These are phyloP conservation scores for Ectropis crepuscularia DNA, from an alignment of 2,888 invertebrate genomes.

Conservation along the genomic window DNA sequence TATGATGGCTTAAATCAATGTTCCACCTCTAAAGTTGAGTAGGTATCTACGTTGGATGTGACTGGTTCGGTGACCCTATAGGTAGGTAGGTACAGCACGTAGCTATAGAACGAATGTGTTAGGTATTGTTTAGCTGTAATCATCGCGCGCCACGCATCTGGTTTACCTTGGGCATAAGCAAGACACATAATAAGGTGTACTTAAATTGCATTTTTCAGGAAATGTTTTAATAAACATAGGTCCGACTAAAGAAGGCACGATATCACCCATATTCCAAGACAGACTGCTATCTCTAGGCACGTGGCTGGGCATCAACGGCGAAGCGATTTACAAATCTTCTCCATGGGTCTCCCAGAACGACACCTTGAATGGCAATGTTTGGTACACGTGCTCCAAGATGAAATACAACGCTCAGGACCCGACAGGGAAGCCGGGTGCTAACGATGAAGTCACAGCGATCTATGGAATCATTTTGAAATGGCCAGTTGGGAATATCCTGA, in stretches of 20 bases:
- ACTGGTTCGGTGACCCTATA: too few relatives aligned
- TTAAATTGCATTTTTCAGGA: conserved; percentile 71
- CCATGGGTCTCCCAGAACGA: conserved; percentile 95
- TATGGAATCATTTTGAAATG: conserved; percentile 90
- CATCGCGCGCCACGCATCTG: neutral
- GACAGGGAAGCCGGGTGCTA: conserved; percentile 46
- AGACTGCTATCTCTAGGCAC: conserved; percentile 90
- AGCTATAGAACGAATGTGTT: too few relatives aligned
- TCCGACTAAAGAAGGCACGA: conserved; percentile 95
- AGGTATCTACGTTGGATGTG: too few relatives aligned
- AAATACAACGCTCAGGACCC: conserved; percentile 55
- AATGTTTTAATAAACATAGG: conserved; percentile 95
- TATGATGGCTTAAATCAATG: too few relatives aligned
- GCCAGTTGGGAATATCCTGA: conserved; percentile 86
- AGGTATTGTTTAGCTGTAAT: too few relatives aligned
- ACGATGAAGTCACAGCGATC: conserved; percentile 66
- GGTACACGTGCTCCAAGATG: conserved; percentile 86
- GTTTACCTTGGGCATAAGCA: neutral
- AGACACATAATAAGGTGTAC: neutral
- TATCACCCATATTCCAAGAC: conserved; percentile 94
- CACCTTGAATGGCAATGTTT: conserved; percentile 87
- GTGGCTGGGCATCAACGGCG: conserved; percentile 94
- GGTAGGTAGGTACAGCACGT: too few relatives aligned
- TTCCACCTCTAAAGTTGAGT: too few relatives aligned
- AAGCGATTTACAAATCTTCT: conserved; percentile 91